Evolutionary conservation across 2,113 vertebrate species (phyloP).

Genomic region (Lethenteron reissneri): DNA sequence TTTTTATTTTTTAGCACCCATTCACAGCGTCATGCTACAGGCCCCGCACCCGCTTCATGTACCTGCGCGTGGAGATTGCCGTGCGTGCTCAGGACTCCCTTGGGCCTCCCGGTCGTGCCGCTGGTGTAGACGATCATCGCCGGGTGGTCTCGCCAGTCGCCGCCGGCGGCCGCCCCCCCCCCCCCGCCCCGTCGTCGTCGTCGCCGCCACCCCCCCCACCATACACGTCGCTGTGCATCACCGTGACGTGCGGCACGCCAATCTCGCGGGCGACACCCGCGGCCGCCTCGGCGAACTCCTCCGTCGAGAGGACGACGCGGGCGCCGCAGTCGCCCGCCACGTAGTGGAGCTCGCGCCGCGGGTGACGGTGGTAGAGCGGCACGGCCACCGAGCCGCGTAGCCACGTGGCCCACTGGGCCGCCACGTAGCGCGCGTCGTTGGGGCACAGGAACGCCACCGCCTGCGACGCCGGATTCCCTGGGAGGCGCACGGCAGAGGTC

Average conservation of each 20-base stretch:
- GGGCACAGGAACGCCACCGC: conserved; percentile 57
- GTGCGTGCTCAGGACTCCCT: conserved; percentile 73
- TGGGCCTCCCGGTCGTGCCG: conserved; percentile 64
- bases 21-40: too few relatives aligned
- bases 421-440: conserved; percentile 61
- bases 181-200: background rate
- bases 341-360: too few relatives aligned
- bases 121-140: conserved; percentile 97
- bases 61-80: conserved; percentile 55
- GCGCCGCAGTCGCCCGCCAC: too few relatives aligned
- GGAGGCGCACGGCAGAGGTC: too few relatives aligned
- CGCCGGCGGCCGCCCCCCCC: conserved; percentile 8
- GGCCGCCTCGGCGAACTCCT: too few relatives aligned
- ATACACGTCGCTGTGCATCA: too few relatives aligned
- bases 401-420: conserved; percentile 82
- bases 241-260: too few relatives aligned
- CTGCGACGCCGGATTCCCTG: conserved; percentile 18
- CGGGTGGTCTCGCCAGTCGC: conserved; percentile 39
- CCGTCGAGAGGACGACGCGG: too few relatives aligned
- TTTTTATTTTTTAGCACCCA: too few relatives aligned
- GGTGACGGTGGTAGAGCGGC: conserved; percentile 53
- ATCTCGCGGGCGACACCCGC: too few relatives aligned
- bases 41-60: conserved; percentile 15
- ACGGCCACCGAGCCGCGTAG: conserved; percentile 57
- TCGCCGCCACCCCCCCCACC: background rate